Conservation (phyloP, 1,140 invertebrate genomes). For the Neotoxoptera formosana region DNA sequence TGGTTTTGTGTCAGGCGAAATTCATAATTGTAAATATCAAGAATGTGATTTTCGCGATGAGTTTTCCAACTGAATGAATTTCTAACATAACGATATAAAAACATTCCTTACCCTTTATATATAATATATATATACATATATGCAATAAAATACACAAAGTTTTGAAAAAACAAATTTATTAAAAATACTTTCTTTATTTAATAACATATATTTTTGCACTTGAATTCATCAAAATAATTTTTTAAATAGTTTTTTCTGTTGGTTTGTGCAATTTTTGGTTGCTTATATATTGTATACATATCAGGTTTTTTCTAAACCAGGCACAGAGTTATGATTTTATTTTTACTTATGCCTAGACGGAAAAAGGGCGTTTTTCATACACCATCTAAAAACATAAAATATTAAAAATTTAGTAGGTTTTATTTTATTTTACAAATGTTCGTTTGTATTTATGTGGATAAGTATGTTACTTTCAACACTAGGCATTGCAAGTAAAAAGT, state of each 20-base stretch:
- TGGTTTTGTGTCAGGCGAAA: background rate
- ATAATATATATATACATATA: background rate
- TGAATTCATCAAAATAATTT: background rate
- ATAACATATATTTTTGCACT: slow-evolving; percentile 7
- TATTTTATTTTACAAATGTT: background rate
- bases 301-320: background rate
- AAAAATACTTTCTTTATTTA: slow-evolving; percentile 14
- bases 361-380: background rate
- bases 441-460: background rate
- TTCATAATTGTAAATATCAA: background rate
- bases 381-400: background rate
- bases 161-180: background rate
- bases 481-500: background rate
- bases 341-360: background rate
- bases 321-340: background rate
- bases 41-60: slow-evolving; percentile 1
- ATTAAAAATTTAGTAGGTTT: background rate
- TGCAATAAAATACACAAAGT: background rate
- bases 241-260: background rate
- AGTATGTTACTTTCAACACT: background rate
- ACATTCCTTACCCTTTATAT: background rate
- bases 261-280: background rate
- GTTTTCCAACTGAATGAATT: slow-evolving; percentile 32
- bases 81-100: background rate
- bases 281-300: background rate